Conservation (phyloP, 2,113 vertebrate species). For the Australoheros scitulus region DNA sequence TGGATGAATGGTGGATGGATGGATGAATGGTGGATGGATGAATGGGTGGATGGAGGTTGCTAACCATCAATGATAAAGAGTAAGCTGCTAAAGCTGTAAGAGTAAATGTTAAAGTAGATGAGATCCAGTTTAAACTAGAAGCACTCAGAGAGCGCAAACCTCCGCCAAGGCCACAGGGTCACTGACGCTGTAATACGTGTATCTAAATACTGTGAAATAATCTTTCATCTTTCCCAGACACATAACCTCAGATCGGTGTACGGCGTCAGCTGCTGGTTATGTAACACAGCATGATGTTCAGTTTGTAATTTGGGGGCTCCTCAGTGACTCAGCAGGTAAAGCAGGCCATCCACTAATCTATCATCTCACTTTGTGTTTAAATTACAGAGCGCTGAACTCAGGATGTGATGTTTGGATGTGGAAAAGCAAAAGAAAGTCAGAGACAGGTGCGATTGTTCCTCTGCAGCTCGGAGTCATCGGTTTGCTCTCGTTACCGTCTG, state of each 20-base stretch:
- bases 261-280: background rate
- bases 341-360: background rate
- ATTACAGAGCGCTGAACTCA: background rate
- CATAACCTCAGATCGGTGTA: background rate
- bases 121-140: too few relatives aligned
- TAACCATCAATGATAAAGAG: too few relatives aligned
- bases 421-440: background rate
- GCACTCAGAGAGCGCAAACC: too few relatives aligned
- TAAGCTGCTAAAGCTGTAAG: too few relatives aligned
- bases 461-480: background rate
- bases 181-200: too few relatives aligned
- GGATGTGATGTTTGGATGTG: background rate
- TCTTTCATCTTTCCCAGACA: too few relatives aligned
- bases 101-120: too few relatives aligned
- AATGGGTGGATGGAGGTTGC: background rate
- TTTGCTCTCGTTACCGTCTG: background rate
- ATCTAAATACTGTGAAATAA: too few relatives aligned
- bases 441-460: background rate
- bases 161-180: too few relatives aligned
- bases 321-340: background rate
- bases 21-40: too few relatives aligned
- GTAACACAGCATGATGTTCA: background rate
- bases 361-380: background rate
- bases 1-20: too few relatives aligned
- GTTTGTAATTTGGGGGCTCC: background rate